These are phyloP conservation scores for Oscheius sp. DNA, from an alignment of 2,888 invertebrate genomes.

Conservation along the genomic window DNA sequence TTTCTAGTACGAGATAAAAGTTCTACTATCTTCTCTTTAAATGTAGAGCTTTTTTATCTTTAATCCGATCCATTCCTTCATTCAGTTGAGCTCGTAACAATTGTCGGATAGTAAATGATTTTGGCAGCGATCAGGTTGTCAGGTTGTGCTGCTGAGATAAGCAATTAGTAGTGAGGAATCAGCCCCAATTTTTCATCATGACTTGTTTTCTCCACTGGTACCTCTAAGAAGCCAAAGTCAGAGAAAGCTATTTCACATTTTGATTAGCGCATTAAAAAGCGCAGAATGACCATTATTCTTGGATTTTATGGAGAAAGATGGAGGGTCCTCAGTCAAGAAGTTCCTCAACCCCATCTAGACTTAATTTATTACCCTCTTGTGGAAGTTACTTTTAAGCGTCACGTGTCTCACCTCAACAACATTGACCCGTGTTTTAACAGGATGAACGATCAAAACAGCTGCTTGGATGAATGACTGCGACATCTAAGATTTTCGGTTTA, in stretches of 20 bases:
- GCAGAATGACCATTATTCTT: slow-evolving; percentile 1
- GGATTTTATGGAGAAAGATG: slow-evolving; percentile 3
- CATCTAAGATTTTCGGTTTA: slow-evolving; percentile 28
- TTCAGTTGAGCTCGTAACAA: background rate
- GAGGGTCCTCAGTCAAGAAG: background rate
- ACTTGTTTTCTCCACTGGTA: slow-evolving; percentile 5
- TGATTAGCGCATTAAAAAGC: slow-evolving; percentile 10
- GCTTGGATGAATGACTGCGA: slow-evolving; percentile 33
- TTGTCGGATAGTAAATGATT: background rate
- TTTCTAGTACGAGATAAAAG: background rate
- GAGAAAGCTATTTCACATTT: background rate
- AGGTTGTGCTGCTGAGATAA: slow-evolving; percentile 23
- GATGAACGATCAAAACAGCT: slow-evolving; percentile 36
- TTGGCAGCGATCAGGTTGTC: background rate
- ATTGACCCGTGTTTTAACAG: slow-evolving; percentile 34
- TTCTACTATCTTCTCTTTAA: background rate
- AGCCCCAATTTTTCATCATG: slow-evolving; percentile 18
- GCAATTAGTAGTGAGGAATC: slow-evolving; percentile 19
- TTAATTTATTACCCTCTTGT: too few relatives aligned
- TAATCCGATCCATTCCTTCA: background rate
- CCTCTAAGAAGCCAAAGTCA: background rate
- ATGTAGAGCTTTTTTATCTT: background rate
- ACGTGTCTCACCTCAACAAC: slow-evolving; percentile 30
- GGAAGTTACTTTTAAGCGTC: slow-evolving; percentile 4
- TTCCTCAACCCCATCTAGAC: background rate